Evolutionary conservation across 2,888 invertebrate genomes (phyloP).

Genomic region (Sicus ferrugineus): DNA sequence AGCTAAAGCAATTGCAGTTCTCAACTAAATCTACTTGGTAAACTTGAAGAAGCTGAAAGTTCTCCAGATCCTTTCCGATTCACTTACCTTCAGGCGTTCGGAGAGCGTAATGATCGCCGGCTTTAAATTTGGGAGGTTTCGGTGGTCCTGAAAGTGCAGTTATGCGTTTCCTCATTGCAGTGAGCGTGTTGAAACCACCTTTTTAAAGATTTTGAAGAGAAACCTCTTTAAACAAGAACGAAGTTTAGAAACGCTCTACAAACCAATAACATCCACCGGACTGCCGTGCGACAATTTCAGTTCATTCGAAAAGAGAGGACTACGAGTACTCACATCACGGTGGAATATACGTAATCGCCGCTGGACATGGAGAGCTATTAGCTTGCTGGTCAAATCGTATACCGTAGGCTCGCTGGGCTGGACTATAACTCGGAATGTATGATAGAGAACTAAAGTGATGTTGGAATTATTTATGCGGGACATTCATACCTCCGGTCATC

Average conservation of each 20-base stretch:
- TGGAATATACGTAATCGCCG: slow-evolving; percentile 57
- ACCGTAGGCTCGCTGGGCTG: slow-evolving; percentile 57
- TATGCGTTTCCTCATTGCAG: slow-evolving; percentile 51
- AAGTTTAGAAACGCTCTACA: not conserved
- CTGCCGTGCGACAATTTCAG: slow-evolving; percentile 51
- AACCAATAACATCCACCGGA: slow-evolving; percentile 59
- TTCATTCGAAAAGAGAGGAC: slow-evolving; percentile 56
- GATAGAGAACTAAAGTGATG: no score
- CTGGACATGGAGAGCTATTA: slow-evolving; percentile 56
- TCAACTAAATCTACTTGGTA: not conserved
- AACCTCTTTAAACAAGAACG: not conserved
- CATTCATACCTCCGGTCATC: slow-evolving; percentile 51
- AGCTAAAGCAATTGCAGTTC: not conserved
- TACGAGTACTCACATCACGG: slow-evolving; percentile 54
- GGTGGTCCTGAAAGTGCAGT: slow-evolving; percentile 43
- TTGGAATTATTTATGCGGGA: not conserved
- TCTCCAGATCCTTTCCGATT: not conserved
- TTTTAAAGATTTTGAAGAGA: not conserved
- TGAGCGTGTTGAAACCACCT: slow-evolving; percentile 52
- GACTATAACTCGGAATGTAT: no score
- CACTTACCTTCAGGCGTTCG: slow-evolving; percentile 57
- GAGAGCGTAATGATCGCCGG: slow-evolving; percentile 59
- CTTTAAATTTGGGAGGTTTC: slow-evolving; percentile 47
- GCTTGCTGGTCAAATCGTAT: slow-evolving; percentile 55
- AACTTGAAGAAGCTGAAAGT: not conserved